Conservation (phyloP, 2,797 vertebrate species). For the Schizopygopsis pylzovi region DNA sequence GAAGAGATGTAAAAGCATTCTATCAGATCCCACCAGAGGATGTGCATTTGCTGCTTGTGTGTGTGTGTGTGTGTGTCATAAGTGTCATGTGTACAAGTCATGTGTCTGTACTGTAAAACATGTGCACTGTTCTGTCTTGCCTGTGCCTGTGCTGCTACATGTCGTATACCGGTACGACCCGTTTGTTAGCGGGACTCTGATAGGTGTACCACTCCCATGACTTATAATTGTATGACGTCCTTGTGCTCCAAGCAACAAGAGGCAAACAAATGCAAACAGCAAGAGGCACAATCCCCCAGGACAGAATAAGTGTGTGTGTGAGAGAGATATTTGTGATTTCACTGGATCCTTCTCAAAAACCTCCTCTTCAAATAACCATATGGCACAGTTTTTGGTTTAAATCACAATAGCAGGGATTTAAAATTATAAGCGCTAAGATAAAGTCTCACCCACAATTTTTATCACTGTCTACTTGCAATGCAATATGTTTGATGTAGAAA, state of each 20-base stretch:
- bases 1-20: conserved; percentile 44
- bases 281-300: conserved; percentile 46
- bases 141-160: too few species aligned
- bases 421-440: conserved; percentile 5
- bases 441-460: not conserved
- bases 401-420: conserved; percentile 28
- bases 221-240: conserved; percentile 58
- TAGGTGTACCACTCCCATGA: conserved; percentile 37
- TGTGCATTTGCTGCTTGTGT: conserved; percentile 2
- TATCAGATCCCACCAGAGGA: conserved; percentile 42
- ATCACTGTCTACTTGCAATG: not conserved
- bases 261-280: conserved; percentile 56
- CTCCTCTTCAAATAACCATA: conserved; percentile 38
- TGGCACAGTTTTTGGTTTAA: conserved; percentile 31
- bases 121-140: too few species aligned
- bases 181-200: too few species aligned
- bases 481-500: not conserved
- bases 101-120: too few species aligned
- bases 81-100: too few species aligned
- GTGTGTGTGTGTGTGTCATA: not conserved
- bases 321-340: conserved; percentile 39
- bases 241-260: conserved; percentile 55
- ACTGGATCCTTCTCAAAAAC: conserved; percentile 30
- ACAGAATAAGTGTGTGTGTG: conserved; percentile 13
- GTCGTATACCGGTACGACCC: too few species aligned